A percentile compares a stretch with the other conserved stretches of the same genome.
These are phyloP conservation scores for Lypha dubia DNA, from an alignment of 2,888 invertebrate genomes.

Conservation along the genomic window DNA sequence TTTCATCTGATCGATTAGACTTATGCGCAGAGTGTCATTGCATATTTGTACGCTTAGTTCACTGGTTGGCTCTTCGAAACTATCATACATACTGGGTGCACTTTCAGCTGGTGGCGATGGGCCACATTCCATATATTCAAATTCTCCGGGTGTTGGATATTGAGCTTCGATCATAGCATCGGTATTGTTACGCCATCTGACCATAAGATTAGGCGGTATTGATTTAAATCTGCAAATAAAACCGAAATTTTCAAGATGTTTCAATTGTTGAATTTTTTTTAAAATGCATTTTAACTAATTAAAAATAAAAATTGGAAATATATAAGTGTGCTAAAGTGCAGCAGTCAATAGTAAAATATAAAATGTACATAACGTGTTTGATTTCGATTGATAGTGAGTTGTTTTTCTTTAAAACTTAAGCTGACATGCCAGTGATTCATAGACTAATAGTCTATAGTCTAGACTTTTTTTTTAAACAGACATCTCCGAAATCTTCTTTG, in stretches of 20 bases:
- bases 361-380: too few species aligned
- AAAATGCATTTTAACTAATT: neutral
- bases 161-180: slow-evolving; percentile 87
- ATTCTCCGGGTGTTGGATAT: slow-evolving; percentile 86
- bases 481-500: too few species aligned
- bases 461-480: too few species aligned
- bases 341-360: too few species aligned
- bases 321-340: too few species aligned
- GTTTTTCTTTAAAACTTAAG: too few species aligned
- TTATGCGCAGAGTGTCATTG: slow-evolving; percentile 89
- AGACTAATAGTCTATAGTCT: too few species aligned
- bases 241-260: neutral
- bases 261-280: neutral
- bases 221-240: slow-evolving; percentile 83
- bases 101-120: slow-evolving; percentile 92
- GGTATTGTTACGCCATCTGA: slow-evolving; percentile 86
- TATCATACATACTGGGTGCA: slow-evolving; percentile 92
- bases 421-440: too few species aligned
- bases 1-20: slow-evolving; percentile 90
- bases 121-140: slow-evolving; percentile 91
- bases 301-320: neutral
- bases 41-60: slow-evolving; percentile 89
- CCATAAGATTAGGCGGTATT: slow-evolving; percentile 83
- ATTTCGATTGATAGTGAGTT: too few species aligned
- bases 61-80: slow-evolving; percentile 89